A percentile compares a stretch with the other conserved stretches of the same genome.
phyloP scores from a whole-genome alignment of 2,113 vertebrate species.

The Pterocles burchelli region DNA sequence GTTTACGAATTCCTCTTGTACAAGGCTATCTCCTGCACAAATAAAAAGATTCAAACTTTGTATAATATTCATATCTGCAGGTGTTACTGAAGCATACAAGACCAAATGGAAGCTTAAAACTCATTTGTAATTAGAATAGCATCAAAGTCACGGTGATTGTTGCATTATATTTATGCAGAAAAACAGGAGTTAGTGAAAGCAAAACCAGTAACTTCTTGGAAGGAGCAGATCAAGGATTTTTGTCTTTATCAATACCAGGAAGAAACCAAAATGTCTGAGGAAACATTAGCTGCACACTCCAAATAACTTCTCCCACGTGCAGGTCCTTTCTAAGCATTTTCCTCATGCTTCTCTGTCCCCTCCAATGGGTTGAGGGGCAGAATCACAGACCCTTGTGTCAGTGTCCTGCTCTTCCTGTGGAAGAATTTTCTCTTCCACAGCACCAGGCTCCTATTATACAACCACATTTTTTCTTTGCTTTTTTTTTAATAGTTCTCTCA shows the following conservation, averaged over 20 bases:
- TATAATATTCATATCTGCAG: background rate
- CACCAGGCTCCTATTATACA: slow-evolving; percentile 25
- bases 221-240: background rate
- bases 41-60: background rate
- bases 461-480: slow-evolving; percentile 22
- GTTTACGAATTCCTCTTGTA: background rate
- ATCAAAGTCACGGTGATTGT: background rate
- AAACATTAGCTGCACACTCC: background rate
- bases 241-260: background rate
- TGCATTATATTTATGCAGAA: background rate
- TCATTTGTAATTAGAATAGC: background rate
- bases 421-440: background rate
- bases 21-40: background rate
- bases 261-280: background rate
- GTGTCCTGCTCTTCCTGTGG: background rate
- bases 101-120: background rate
- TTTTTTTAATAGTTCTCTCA: slow-evolving; percentile 29
- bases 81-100: background rate
- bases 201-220: background rate
- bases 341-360: background rate
- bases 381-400: background rate
- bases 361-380: background rate
- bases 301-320: background rate
- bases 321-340: background rate
- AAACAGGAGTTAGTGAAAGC: background rate